Base-by-base conservation (phyloP, 1,140 invertebrate species). In the Laupala kohalensis region DNA sequence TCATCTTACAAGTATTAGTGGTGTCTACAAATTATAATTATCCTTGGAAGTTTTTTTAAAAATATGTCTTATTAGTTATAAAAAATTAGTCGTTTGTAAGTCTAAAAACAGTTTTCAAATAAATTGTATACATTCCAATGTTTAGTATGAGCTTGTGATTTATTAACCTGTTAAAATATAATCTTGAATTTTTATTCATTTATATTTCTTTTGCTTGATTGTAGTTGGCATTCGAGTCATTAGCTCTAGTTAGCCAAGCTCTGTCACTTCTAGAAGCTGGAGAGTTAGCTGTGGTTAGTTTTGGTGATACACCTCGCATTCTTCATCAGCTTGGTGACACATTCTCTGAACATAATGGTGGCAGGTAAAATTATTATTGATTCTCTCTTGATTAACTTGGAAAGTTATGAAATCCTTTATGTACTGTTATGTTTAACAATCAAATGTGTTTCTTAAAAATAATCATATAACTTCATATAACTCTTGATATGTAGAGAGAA, bases 181-280 rank as follows among this genome's bases (percentile, higher is more conserved):
- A 53, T 53, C 19, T 13, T 53, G 37, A 53, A 25, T 65, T 23
- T n/a, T 65, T 24, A 65, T 1, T 65, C n/a, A 65, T 65, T 24
- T n/a, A 6, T 65, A 23, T 65, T 65, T 65, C 9, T 3, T 5
- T 65, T 65, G 9, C 9, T 62, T 25, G 26, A 6, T 76, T 76
- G 64, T 78, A 89, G 82, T 82, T 99, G 67, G 95, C 97, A 0
- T 95, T 98, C 79, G 95, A 99, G 79, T 95, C 96, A 24, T 83
- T 99, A 3, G 93, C 95, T 1, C 81, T 98, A 19, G 92, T 99
- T 12, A 94, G 94, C 3, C 87, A 86, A 78, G 96, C 97, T 0
- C 83, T 99, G 67, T 92, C 90, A 4, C 85, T 98, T 63, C 83
- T 99, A 6, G 97, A 99, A 84, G 93, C 93, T 74, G 97, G 97